phyloP scores from a whole-genome alignment of 2,888 invertebrate species.

The Agriotes lineatus region DNA sequence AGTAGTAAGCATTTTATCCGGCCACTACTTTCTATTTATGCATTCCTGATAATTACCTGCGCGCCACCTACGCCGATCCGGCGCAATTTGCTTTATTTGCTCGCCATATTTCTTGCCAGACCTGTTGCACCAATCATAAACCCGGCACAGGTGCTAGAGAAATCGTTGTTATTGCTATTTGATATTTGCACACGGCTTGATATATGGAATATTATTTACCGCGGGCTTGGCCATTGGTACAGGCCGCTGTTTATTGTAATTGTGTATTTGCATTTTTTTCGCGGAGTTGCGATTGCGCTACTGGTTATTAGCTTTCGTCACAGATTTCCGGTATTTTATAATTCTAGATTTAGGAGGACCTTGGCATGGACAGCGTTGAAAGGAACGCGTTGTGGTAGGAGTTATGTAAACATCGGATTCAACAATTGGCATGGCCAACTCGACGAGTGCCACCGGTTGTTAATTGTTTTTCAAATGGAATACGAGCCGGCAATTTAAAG shows the following conservation, averaged over 20 bases:
- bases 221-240: constrained; percentile 45
- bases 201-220: constrained; percentile 21
- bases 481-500: too few relatives aligned
- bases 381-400: neutral
- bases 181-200: constrained; percentile 38
- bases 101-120: constrained; percentile 50
- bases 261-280: constrained; percentile 10
- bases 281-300: neutral
- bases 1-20: constrained; percentile 42
- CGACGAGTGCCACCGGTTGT: too few relatives aligned
- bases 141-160: constrained; percentile 56
- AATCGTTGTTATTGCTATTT: constrained; percentile 54
- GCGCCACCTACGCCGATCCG: constrained; percentile 59
- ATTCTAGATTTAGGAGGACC: constrained; percentile 1
- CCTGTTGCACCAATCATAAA: constrained; percentile 56
- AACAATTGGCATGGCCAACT: too few relatives aligned
- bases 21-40: constrained; percentile 60
- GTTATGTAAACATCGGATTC: too few relatives aligned
- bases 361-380: neutral
- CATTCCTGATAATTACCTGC: constrained; percentile 61
- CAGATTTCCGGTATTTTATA: neutral
- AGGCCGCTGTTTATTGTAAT: constrained; percentile 18
- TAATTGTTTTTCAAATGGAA: too few relatives aligned
- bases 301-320: neutral
- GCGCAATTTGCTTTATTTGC: constrained; percentile 45